These are phyloP conservation scores for Dissostichus mawsoni DNA, from an alignment of 2,113 vertebrate species.

Conservation along the genomic window DNA sequence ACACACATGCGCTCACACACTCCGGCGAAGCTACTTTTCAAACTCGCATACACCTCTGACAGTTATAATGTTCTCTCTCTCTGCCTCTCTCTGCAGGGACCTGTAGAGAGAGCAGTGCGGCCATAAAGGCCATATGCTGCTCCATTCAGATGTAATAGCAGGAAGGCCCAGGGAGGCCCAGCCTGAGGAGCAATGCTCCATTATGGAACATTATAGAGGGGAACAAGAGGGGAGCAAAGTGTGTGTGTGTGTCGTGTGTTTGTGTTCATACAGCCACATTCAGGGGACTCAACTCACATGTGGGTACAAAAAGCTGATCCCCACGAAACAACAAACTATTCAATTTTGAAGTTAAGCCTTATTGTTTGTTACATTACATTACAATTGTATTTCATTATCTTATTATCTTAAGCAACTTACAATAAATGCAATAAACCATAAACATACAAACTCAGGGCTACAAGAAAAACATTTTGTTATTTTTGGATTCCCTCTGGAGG, in stretches of 20 bases:
- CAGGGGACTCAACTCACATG: background rate
- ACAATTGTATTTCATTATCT: no score
- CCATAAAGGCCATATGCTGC: conserved; percentile 80
- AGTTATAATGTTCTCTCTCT: conserved; percentile 60
- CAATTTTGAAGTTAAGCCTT: background rate
- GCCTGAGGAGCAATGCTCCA: conserved; percentile 64
- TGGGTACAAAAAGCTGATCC: background rate
- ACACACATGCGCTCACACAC: conserved; percentile 18
- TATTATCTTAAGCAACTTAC: no score
- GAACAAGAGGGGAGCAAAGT: conserved; percentile 50
- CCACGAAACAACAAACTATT: conserved; percentile 5
- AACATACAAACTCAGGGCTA: no score
- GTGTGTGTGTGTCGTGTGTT: conserved; percentile 39
- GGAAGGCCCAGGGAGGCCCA: conserved; percentile 69
- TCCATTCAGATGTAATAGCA: conserved; percentile 78
- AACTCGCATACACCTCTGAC: conserved; percentile 65
- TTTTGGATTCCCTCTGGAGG: no score
- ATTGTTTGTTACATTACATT: background rate
- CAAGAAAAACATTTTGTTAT: no score
- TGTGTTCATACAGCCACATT: conserved; percentile 29
- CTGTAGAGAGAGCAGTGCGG: conserved; percentile 68
- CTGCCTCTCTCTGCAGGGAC: conserved; percentile 67
- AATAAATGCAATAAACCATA: no score
- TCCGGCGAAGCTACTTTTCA: conserved; percentile 53
- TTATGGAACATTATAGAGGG: conserved; percentile 70